Base-by-base conservation (phyloP, 2,888 invertebrate genomes). In the Drosophila algonquin region DNA sequence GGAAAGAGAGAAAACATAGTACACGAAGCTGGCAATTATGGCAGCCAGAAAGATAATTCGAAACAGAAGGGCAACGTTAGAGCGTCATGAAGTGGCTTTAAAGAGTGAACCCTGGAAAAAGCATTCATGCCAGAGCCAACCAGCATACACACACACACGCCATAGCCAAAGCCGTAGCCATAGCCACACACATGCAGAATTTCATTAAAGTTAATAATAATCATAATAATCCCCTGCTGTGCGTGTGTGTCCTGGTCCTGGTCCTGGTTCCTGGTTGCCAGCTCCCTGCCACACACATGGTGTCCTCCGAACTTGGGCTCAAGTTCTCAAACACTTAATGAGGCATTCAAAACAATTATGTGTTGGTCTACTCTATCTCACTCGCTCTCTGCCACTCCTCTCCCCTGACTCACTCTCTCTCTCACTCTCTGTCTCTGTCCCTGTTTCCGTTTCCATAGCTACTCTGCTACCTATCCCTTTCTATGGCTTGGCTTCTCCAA, bases 301-400 rank as follows among this genome's bases (percentile, higher is more conserved):
- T 62, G 57, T 24, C 48, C 63, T 14, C 21, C 60, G 50, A 67
- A 69, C 52, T 74, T 74, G 63, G 59, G 84, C 82, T 85, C 78
- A 76, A 78, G 78, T 80, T 80, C 83, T 82, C 70, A 70, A 83
- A 86, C 88, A 88, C 83, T 84, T 89, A 85, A 89, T 89, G 85
- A 85, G 85, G 87, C 85, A 87, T 81, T 85, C 77, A 76, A 85
- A 87, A 87, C 87, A 85, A 89, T 89, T 87, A 87, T 76, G 77
- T 74, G 59, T 60, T 65, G 48, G 63, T 67, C 45, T 18, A 67
- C n/a, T 40, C 40, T 7, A 3, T 14, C 40, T 35, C 35, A 4
- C 12, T 68, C 68, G 44, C 12, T 30, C 21, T n/a, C 27, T 5
- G n/a, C n/a, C n/a, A n/a, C n/a, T n/a, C n/a, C n/a, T n/a, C 35